Percentiles rank a stretch among this genome's conserved stretches.
phyloP scores from a whole-genome alignment of 2,888 invertebrate genomes.

The Alloplasta piceator region DNA sequence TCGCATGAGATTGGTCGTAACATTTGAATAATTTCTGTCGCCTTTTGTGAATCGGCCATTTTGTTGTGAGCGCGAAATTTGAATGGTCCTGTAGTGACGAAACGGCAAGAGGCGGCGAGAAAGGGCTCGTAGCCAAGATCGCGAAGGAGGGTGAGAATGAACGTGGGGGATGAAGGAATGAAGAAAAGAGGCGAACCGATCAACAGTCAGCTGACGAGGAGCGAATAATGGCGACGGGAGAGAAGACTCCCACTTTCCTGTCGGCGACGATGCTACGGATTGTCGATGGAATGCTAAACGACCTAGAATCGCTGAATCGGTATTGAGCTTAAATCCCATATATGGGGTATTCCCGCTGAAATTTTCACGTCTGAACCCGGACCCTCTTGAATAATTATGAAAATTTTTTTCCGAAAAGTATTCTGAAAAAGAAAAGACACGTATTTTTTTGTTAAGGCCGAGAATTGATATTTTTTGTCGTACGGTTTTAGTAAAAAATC shows the following conservation, averaged over 20 bases:
- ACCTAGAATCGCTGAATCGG: conserved; percentile 75
- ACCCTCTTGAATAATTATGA: too few species aligned
- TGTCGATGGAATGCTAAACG: conserved; percentile 77
- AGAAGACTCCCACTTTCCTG: conserved; percentile 76
- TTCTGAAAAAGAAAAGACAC: too few species aligned
- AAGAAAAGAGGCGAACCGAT: conserved; percentile 69
- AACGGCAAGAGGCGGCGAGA: conserved; percentile 33
- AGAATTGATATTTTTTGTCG: too few species aligned
- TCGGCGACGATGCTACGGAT: conserved; percentile 69
- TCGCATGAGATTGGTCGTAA: too few species aligned
- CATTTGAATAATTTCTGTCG: too few species aligned
- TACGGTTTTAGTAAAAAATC: too few species aligned
- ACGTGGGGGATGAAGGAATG: neutral
- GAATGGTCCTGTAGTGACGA: conserved; percentile 7
- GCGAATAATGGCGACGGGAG: conserved; percentile 70
- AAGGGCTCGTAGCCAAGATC: conserved; percentile 32
- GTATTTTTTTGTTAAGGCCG: too few species aligned
- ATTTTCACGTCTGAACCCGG: too few species aligned
- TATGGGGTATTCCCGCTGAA: too few species aligned
- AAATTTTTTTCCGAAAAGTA: too few species aligned
- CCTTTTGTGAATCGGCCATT: neutral
- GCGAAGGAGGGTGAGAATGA: neutral
- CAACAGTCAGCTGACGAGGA: conserved; percentile 77
- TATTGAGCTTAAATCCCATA: conserved; percentile 67
- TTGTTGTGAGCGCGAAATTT: conserved; percentile 52